These are phyloP conservation scores for Magallana gigas DNA, from an alignment of 1,140 invertebrate genomes.

Conservation along the genomic window DNA sequence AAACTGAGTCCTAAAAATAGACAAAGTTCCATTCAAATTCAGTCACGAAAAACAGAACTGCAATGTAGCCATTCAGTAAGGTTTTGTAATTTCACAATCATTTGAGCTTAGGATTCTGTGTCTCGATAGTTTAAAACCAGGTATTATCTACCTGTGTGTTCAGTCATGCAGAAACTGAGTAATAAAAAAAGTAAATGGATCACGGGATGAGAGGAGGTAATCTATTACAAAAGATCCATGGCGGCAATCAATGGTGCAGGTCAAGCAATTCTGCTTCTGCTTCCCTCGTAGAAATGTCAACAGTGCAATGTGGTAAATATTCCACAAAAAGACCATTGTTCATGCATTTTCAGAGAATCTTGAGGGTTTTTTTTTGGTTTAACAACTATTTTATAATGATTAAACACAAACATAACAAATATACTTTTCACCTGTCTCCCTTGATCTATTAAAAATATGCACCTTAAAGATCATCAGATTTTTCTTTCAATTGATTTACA, in stretches of 20 bases:
- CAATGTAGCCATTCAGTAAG: neutral
- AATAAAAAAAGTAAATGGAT: constrained; percentile 21
- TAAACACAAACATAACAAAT: too few species aligned
- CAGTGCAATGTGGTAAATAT: too few species aligned
- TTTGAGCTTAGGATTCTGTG: neutral
- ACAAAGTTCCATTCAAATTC: neutral
- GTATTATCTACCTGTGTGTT: constrained; percentile 25
- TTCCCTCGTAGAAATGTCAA: too few species aligned
- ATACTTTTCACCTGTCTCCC: too few species aligned
- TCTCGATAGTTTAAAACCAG: constrained; percentile 10
- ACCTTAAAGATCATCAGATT: too few species aligned
- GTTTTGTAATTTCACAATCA: constrained; percentile 23
- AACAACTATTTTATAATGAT: too few species aligned
- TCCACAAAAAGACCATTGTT: too few species aligned
- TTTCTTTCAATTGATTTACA: too few species aligned
- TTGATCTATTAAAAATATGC: too few species aligned
- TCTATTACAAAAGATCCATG: constrained; percentile 17
- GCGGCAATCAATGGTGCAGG: neutral
- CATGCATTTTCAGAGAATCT: too few species aligned
- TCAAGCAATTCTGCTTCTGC: too few species aligned
- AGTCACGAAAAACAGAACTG: neutral
- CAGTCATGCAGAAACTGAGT: constrained; percentile 12
- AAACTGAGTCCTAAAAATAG: neutral
- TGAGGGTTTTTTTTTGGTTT: too few species aligned
- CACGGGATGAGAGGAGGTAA: constrained; percentile 12